Base-by-base conservation (phyloP, 2,797 vertebrate genomes). In the Tragopan temminckii region DNA sequence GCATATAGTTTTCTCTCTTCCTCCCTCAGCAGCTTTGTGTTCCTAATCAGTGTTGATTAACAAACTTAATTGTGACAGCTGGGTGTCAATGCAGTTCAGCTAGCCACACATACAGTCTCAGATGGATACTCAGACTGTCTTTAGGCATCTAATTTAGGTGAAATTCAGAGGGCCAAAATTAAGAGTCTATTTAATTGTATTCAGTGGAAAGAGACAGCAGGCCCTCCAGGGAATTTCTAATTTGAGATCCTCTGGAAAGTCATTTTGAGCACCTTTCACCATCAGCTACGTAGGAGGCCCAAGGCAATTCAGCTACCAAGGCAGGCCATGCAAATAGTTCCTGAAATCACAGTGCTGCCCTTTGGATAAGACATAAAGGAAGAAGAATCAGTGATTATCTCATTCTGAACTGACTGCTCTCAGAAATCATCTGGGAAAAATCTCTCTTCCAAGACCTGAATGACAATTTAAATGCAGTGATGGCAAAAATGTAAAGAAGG, bases 161-260 rank as follows among this genome's bases (percentile, higher is more conserved):
- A 90, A 93, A 82, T 11, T 76, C 57, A 25, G 43, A 82, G 12
- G 43, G 46, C 19, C 71, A 82, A 77, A 94, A 93, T 90, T 85
- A 92, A 82, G 25, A 68, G 8, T 35, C 53, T 67, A 7, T 90
- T 86, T 89, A 85, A 85, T 68, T 35, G 2, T 29, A 64, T 48
- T 61, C 58, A 61, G 0, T 61, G 20, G 52, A 68, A 87, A 61
- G 52, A 82, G 78, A 52, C 31, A 61, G 38, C 40, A 90, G 19
- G 18, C 13, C 31, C 52, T 85, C 21, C 29, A 53, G n/a, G 40
- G 52, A 48, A 45, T 74, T 35, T 89, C 52, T 53, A 59, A 90
- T 89, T 88, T 66, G 76, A 33, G 46, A 93, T 67, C 24, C 27
- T 88, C 63, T 80, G 31, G 14, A 88, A 91, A 94, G 43, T 8